These are phyloP conservation scores for Oreonectes daqikongensis DNA, from an alignment of 2,797 vertebrate species.

Conservation along the genomic window DNA sequence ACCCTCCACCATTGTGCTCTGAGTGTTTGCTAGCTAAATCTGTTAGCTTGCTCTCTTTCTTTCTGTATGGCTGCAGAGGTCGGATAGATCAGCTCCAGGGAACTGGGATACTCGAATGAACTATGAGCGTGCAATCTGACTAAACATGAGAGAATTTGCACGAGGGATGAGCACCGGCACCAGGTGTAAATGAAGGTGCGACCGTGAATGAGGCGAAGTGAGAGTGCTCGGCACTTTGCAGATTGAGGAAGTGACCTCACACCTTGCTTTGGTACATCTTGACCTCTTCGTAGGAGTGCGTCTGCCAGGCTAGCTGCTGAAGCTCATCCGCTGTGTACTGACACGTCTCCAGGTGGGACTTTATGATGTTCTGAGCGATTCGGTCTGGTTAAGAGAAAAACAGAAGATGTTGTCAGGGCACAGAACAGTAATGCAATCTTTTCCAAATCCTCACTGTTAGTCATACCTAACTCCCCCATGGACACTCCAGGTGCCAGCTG, in stretches of 20 bases:
- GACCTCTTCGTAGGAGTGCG: slow-evolving; percentile 97
- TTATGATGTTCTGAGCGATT: slow-evolving; percentile 99
- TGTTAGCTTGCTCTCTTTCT: slow-evolving; percentile 29
- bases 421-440: background rate
- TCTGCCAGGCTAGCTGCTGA: slow-evolving; percentile 98
- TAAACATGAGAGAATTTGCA: slow-evolving; percentile 2
- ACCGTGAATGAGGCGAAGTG: background rate
- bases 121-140: slow-evolving; percentile 37
- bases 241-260: slow-evolving; percentile 32
- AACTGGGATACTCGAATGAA: slow-evolving; percentile 49
- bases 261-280: slow-evolving; percentile 99
- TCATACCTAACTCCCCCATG: slow-evolving; percentile 95
- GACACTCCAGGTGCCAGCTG: slow-evolving; percentile 91
- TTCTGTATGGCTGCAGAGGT: slow-evolving; percentile 34
- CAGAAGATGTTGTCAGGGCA: background rate
- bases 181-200: slow-evolving; percentile 25
- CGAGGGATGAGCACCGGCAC: background rate
- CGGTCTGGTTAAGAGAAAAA: slow-evolving; percentile 80
- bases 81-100: slow-evolving; percentile 46
- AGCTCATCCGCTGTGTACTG: slow-evolving; percentile 97
- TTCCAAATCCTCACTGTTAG: background rate
- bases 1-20: slow-evolving; percentile 40
- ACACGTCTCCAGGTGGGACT: slow-evolving; percentile 98
- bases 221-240: background rate
- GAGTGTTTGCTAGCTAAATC: slow-evolving; percentile 42